Conservation (phyloP, 2,113 vertebrate species). For the Hippopotamus amphibius region DNA sequence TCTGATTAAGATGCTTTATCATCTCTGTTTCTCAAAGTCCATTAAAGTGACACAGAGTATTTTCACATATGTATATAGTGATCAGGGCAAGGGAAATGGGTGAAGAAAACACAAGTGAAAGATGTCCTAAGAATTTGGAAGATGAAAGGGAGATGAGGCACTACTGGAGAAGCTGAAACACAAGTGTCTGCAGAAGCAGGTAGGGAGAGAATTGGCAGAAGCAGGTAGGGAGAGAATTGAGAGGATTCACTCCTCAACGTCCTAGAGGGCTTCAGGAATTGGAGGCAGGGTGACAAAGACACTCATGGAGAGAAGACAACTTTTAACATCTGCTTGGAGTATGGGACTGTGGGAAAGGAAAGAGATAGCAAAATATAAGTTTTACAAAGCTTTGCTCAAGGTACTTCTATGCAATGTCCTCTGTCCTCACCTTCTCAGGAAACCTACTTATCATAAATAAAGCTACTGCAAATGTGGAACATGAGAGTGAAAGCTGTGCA, state of each 20-base stretch:
- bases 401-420: background rate
- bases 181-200: background rate
- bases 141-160: background rate
- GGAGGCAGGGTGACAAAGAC: background rate
- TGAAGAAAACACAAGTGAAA: background rate
- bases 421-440: background rate
- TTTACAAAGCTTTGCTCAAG: background rate
- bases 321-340: background rate
- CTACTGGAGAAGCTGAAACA: background rate
- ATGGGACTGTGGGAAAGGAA: background rate
- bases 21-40: background rate
- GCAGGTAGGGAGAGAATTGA: background rate
- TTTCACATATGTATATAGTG: background rate
- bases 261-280: background rate
- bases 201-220: background rate
- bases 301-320: background rate
- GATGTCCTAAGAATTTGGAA: background rate
- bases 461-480: background rate
- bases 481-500: background rate
- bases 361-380: background rate
- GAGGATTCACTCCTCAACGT: background rate
- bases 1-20: background rate
- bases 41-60: background rate
- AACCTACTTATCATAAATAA: background rate
- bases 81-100: background rate